Evolutionary conservation across 1,140 invertebrate species (phyloP).

Genomic region (Drosophila tropicalis): DNA sequence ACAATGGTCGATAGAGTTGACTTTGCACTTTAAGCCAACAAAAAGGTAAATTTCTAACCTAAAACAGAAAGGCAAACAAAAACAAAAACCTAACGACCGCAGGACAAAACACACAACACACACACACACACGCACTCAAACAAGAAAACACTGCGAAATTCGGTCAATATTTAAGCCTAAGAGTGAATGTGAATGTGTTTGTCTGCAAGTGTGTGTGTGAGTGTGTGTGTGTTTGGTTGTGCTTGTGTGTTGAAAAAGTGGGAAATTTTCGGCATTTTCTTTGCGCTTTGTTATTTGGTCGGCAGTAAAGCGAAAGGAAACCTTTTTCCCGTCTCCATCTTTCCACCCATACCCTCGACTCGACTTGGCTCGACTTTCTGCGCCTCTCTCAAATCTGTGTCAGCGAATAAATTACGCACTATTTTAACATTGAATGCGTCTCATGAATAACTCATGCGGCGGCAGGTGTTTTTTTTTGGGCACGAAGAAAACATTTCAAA

Average conservation of each 20-base stretch:
- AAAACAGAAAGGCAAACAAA: constrained; percentile 18
- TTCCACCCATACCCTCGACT: too few species aligned
- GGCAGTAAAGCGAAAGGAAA: constrained; percentile 7
- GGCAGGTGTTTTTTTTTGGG: background rate
- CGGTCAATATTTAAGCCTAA: constrained; percentile 70
- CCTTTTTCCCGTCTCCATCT: too few species aligned
- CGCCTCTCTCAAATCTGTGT: constrained; percentile 52
- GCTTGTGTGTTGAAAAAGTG: constrained; percentile 34
- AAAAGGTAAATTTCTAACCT: constrained; percentile 17
- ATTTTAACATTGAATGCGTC: constrained; percentile 16
- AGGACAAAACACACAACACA: constrained; percentile 15
- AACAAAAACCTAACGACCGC: constrained; percentile 19
- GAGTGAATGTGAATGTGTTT: constrained; percentile 5
- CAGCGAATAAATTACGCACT: constrained; percentile 52
- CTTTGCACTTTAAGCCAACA: background rate
- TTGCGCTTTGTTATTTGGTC: constrained; percentile 16
- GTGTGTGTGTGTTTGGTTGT: constrained; percentile 20
- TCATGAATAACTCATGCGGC: constrained; percentile 16
- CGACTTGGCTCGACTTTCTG: too few species aligned
- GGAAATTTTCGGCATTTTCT: constrained; percentile 48
- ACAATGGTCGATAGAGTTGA: background rate
- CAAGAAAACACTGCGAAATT: constrained; percentile 49
- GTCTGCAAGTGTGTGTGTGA: constrained; percentile 11
- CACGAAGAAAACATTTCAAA: background rate
- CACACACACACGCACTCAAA: constrained; percentile 2